Base-by-base conservation (phyloP, 2,888 invertebrate species). In the Oxytorus armatus region DNA sequence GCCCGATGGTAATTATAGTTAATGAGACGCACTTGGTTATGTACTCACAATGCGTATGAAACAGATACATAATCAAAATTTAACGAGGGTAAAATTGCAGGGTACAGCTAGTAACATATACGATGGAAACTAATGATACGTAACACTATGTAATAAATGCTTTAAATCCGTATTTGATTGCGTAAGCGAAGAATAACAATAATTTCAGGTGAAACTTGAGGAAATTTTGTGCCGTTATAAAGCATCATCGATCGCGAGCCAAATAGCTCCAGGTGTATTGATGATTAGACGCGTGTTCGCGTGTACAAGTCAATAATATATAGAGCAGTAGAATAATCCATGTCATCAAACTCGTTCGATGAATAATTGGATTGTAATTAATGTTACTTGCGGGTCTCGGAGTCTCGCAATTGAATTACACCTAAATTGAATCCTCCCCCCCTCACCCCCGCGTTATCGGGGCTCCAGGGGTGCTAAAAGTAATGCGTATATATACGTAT, bases 401-500 rank as follows among this genome's bases (percentile, higher is more conserved):
- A 25, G 53, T 57, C 55, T 70, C 47, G 47, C 65, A 77, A 77
- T 77, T 65, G 72, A 77, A 77, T 77, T 77, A 77, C 57, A 70
- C 49, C 42, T 68, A 49, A 49, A 68, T 76, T 51, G 44, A 76
- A 68, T 76, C 68, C 51, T 33, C 44, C 29, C 25, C 57, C 14
- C 42, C 55, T 16, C 21, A 10, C 10, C 23, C 51, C 21, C 33
- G 49, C 29, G 55, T 69, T 44, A 69, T 69, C 69, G 69, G 55
- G 53, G 39, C 47, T 63, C 39, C 51, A 8, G 51, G n/a, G n/a
- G n/a, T n/a, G n/a, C n/a, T 51, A 21, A n/a, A 23, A 49, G 44
- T 11, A 7, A 18, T 5, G 2, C 33, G 10, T 68, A 29, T 65
- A 44, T 57, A 18, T 18, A 23, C 23, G 33, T 16, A 7, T 47